Evolutionary conservation across 2,888 invertebrate genomes (phyloP), one percentile per base, ranked within the genome.

Genomic region (Drosophila meridiana): DNA sequence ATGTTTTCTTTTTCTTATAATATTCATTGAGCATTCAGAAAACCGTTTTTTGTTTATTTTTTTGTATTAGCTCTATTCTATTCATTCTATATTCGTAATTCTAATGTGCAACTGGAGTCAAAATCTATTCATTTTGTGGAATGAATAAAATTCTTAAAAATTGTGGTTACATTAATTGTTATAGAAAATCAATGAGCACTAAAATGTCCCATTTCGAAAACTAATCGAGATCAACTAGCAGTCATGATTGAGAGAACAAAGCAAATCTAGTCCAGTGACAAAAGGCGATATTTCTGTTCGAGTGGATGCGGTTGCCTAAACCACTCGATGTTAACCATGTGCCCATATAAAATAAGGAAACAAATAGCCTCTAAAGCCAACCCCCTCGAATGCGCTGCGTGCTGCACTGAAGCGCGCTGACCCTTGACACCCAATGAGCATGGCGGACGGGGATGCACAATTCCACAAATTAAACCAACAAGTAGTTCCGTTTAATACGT

Each of bases 361-460:
- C 58, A 56, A 61, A 55, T 63, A 42, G 43, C 20, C 20, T 52
- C 38, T 26, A 56, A 38, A 28, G 26, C 34, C 76, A 66, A 74
- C 57, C 82, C 66, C 75, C 76, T 42, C 40, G 42, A 60, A 45
- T 28, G 40, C 62, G 50, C 57, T 57, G 42, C 56, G 42, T 56
- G 56, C 30, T 40, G 56, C 42, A 42, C 61, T 77, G 59, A 77
- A 77, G 71, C 75, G 69, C 53, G 61, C 53, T 83, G 86, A 87
- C 83, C 88, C 74, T 73, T 83, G 80, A 86, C 83, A 82, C 73
- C 79, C 82, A 84, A 57, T 48, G 56, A 64, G 38, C n/a, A 20
- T 14, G 9, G 38, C 50, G 56, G 40, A 52, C 45, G 45, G 53
- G 40, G 34, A 32, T 34, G 38, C 36, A 40, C 38, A 61, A 55